Conservation (phyloP, 2,797 vertebrate genomes). For the Kryptolebias ocellatus region DNA sequence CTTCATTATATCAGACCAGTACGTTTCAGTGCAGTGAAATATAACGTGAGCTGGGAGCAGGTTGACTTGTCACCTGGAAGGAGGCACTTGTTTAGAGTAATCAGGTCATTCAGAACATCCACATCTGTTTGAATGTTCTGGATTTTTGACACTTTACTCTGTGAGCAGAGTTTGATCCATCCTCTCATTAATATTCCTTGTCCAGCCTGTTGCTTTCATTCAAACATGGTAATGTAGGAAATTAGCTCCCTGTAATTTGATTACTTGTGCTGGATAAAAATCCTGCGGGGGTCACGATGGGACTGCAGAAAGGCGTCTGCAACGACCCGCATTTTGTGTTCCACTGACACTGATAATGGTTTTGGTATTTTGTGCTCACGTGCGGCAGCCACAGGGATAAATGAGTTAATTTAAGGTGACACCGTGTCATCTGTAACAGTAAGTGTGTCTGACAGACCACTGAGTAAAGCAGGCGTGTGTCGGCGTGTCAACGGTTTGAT, state of each 20-base stretch:
- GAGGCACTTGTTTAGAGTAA: no score
- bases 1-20: no score
- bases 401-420: slow-evolving; percentile 15
- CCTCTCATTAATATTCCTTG: background rate
- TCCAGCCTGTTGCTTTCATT: background rate
- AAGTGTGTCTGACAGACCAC: slow-evolving; percentile 2
- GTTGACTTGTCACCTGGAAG: no score
- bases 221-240: background rate
- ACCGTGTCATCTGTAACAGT: background rate
- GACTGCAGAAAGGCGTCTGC: background rate
- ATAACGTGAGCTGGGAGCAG: no score
- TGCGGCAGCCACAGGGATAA: background rate
- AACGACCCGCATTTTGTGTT: background rate
- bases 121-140: no score
- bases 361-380: background rate
- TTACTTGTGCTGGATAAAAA: background rate
- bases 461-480: background rate
- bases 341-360: background rate
- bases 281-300: background rate
- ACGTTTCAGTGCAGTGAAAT: no score
- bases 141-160: background rate
- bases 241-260: slow-evolving; percentile 5
- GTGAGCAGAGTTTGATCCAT: background rate
- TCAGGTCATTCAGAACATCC: no score
- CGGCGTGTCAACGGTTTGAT: no score